phyloP scores from a whole-genome alignment of 2,113 vertebrate genomes.

The Neolamprologus ventralis region DNA sequence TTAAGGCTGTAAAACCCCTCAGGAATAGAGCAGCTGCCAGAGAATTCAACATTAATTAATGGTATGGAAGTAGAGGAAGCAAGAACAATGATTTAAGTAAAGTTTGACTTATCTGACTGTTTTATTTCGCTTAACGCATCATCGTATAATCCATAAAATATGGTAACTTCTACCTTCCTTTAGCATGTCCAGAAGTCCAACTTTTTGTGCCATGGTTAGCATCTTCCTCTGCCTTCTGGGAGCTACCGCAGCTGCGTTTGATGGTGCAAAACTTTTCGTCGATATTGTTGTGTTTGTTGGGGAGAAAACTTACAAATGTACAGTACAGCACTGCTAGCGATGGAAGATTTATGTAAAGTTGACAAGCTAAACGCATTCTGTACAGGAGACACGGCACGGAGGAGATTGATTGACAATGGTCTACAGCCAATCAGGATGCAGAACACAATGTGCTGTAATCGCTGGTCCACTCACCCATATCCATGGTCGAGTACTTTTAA shows the following conservation, averaged over 20 bases:
- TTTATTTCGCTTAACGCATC: fast-evolving
- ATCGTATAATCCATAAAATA: neutral
- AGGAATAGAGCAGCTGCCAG: neutral
- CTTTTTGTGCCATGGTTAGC: neutral
- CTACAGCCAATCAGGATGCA: neutral
- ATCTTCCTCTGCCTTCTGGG: fast-evolving
- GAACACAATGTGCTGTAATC: neutral
- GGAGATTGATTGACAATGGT: neutral
- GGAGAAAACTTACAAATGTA: neutral
- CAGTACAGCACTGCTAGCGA: fast-evolving
- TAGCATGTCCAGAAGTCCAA: neutral
- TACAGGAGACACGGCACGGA: fast-evolving
- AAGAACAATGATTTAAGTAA: neutral
- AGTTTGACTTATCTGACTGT: neutral
- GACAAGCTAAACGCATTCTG: neutral
- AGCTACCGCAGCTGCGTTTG: fast-evolving
- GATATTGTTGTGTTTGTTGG: neutral
- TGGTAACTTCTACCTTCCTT: fast-evolving
- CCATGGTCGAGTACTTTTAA: fast-evolving
- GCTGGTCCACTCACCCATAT: fast-evolving
- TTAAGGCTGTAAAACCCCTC: neutral
- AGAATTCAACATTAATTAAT: neutral
- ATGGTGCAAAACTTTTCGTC: fast-evolving
- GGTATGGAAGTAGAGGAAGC: fast-evolving
- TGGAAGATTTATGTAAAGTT: neutral